Evolutionary conservation across 2,113 vertebrate species (phyloP).

Genomic region (Meles meles): DNA sequence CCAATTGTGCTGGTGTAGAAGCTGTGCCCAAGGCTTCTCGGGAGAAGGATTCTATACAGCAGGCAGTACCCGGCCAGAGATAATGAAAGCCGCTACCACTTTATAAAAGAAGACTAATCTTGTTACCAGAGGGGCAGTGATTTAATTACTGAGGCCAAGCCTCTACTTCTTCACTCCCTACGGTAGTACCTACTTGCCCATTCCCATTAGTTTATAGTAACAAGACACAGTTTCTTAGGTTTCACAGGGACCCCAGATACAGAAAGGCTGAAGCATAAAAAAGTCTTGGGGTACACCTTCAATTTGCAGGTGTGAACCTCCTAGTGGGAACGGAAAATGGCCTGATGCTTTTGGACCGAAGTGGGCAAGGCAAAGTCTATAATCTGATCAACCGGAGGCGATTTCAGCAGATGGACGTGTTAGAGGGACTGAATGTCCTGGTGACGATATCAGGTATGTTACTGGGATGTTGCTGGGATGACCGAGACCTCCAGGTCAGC

Average conservation of each 20-base stretch:
- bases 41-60: neutral
- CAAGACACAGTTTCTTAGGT: neutral
- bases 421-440: constrained; percentile 97
- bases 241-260: neutral
- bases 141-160: neutral
- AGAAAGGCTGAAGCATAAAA: neutral
- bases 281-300: neutral
- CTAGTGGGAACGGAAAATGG: constrained; percentile 98
- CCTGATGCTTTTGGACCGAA: constrained; percentile 97
- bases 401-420: constrained; percentile 99
- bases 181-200: neutral
- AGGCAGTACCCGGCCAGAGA: neutral
- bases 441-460: constrained; percentile 96
- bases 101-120: constrained; percentile 26
- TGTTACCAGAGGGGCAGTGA: neutral
- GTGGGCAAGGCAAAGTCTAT: constrained; percentile 98
- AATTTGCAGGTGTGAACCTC: constrained; percentile 92
- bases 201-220: neutral
- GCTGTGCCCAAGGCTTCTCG: neutral
- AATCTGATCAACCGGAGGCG: constrained; percentile 96
- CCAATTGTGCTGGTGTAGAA: neutral
- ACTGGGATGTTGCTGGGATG: neutral
- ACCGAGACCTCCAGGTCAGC: neutral
- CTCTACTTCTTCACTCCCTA: neutral
- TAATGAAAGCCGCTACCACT: neutral